Evolutionary conservation across 2,797 vertebrate species (phyloP).

Genomic region (Telmatherina bonti): DNA sequence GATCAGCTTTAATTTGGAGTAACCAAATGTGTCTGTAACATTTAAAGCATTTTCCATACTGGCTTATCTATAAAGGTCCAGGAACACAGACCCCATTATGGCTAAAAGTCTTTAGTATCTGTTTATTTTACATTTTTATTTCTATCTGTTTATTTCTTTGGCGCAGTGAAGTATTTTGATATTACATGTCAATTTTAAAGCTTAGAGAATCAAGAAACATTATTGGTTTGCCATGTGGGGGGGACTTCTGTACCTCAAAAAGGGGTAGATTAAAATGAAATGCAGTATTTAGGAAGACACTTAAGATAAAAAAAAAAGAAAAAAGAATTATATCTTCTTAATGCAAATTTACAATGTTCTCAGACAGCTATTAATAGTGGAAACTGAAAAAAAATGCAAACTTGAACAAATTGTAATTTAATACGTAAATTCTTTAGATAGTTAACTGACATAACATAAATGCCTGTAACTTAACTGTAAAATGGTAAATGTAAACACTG

Average conservation of each 20-base stretch:
- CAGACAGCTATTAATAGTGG: neutral
- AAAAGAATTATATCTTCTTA: neutral
- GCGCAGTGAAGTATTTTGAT: neutral
- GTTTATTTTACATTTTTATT: no score
- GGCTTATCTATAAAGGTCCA: neutral
- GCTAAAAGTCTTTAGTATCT: no score
- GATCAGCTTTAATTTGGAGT: constrained; percentile 6
- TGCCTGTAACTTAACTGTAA: neutral
- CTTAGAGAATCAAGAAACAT: neutral
- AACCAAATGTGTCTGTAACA: neutral
- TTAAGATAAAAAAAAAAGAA: neutral
- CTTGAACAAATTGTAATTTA: neutral
- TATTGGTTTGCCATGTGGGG: neutral
- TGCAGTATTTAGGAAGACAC: neutral
- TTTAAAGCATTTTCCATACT: neutral
- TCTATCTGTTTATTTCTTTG: no score
- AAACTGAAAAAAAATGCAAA: neutral
- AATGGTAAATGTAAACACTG: neutral
- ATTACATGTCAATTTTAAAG: neutral
- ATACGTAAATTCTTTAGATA: neutral
- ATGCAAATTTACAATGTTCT: neutral
- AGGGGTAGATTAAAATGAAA: neutral
- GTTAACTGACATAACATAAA: neutral
- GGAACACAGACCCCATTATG: neutral
- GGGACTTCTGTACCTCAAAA: neutral